Conservation (phyloP, 1,140 invertebrate species). For the Temnothorax nylanderi region DNA sequence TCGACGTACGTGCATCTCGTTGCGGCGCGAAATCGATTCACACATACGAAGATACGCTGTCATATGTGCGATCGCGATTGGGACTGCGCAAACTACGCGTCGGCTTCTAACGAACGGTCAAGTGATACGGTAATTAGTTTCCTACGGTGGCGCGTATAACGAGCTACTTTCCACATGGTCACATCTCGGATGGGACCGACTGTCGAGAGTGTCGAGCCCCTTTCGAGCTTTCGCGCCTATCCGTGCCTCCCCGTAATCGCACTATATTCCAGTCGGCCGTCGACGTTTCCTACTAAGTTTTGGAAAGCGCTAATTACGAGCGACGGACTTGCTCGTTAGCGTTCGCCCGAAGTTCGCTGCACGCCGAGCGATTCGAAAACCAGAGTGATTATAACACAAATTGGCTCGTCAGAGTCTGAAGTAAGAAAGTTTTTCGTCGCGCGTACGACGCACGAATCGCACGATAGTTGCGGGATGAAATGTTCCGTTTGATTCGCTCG, state of each 20-base stretch:
- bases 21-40: constrained; percentile 1
- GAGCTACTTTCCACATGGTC: constrained; percentile 70
- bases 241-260: constrained; percentile 10
- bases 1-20: background rate
- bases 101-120: constrained; percentile 67
- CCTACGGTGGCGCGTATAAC: constrained; percentile 66
- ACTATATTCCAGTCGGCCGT: background rate
- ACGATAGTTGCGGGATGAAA: background rate
- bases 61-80: background rate
- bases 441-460: constrained; percentile 7
- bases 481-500: background rate
- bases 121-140: constrained; percentile 77
- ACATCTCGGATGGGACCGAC: background rate
- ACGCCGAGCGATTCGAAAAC: constrained; percentile 42
- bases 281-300: constrained; percentile 52
- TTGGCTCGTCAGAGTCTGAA: constrained; percentile 46
- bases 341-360: constrained; percentile 37
- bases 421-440: constrained; percentile 60
- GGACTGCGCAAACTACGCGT: background rate
- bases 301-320: constrained; percentile 54
- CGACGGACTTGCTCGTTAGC: constrained; percentile 57
- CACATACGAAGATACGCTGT: background rate
- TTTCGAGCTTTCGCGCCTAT: constrained; percentile 21
- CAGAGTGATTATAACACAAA: constrained; percentile 57
- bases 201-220: constrained; percentile 46